These are phyloP conservation scores for Hozukius guyotensis DNA, from an alignment of 2,797 vertebrate genomes.

Conservation along the genomic window DNA sequence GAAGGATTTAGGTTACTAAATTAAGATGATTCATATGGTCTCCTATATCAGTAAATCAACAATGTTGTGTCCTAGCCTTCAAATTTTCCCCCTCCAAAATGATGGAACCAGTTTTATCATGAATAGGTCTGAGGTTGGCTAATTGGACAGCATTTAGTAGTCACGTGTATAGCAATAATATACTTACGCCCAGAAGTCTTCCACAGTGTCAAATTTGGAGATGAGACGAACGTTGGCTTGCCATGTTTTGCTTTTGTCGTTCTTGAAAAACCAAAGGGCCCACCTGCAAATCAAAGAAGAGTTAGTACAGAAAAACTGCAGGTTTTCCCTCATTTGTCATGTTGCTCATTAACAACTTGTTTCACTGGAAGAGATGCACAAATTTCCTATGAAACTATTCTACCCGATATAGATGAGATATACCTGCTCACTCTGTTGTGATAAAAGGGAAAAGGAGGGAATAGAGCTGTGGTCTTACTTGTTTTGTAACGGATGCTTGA, in stretches of 20 bases:
- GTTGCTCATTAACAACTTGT: not conserved
- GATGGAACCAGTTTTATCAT: not conserved
- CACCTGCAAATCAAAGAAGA: conserved; percentile 82
- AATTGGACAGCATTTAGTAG: not conserved
- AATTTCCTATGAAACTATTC: not conserved
- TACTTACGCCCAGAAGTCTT: conserved; percentile 99
- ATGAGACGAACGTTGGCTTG: conserved; percentile 97
- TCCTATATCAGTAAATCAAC: not conserved
- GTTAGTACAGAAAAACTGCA: not conserved
- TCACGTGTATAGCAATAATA: not conserved
- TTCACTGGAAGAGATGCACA: not conserved
- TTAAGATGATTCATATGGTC: not conserved
- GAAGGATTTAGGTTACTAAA: not conserved
- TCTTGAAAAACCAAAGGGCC: conserved; percentile 99
- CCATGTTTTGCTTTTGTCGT: conserved; percentile 99
- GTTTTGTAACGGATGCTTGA: conserved; percentile 98
- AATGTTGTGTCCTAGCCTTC: too few relatives aligned
- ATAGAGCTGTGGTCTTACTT: conserved; percentile 75
- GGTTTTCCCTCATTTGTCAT: not conserved
- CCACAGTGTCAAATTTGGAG: conserved; percentile 97
- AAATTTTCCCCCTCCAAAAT: not conserved
- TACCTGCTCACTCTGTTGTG: not conserved
- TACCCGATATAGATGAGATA: too few relatives aligned
- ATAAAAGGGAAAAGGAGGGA: fast-evolving
- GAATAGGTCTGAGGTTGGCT: not conserved